Conservation (phyloP, 2,888 invertebrate species). For the Microctonus brassicae region DNA sequence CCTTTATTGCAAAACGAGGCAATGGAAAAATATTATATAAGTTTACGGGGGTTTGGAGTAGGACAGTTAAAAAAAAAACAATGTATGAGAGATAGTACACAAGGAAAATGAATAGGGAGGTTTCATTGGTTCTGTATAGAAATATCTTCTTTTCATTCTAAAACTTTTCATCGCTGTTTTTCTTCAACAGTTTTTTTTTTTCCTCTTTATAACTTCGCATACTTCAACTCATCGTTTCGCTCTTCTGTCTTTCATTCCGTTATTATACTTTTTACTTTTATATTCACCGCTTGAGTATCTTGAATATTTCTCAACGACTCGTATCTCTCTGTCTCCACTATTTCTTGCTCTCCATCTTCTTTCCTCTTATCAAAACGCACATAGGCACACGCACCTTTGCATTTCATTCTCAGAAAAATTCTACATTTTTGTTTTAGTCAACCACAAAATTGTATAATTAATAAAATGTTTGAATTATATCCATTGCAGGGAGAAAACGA, state of each 20-base stretch:
- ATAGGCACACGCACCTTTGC: not conserved
- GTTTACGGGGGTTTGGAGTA: constrained; percentile 6
- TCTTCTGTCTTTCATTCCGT: not conserved
- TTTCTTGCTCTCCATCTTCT: too few relatives aligned
- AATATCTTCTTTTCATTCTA: not conserved
- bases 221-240: not conserved
- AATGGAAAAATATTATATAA: constrained; percentile 2
- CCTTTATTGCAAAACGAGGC: constrained; percentile 8
- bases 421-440: not conserved
- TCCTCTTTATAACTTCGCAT: not conserved
- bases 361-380: too few relatives aligned
- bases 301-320: not conserved
- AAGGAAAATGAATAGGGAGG: not conserved
- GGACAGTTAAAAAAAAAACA: not conserved
- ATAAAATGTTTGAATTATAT: too few relatives aligned
- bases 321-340: not conserved
- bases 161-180: not conserved
- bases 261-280: not conserved
- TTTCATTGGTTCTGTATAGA: constrained; percentile 1
- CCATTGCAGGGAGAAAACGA: too few relatives aligned
- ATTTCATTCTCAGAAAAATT: not conserved
- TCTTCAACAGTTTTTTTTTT: not conserved
- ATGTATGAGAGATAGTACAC: not conserved
- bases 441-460: too few relatives aligned
- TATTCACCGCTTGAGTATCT: not conserved